Base-by-base conservation (phyloP, 2,113 vertebrate genomes). In the Limnothrissa miodon region DNA sequence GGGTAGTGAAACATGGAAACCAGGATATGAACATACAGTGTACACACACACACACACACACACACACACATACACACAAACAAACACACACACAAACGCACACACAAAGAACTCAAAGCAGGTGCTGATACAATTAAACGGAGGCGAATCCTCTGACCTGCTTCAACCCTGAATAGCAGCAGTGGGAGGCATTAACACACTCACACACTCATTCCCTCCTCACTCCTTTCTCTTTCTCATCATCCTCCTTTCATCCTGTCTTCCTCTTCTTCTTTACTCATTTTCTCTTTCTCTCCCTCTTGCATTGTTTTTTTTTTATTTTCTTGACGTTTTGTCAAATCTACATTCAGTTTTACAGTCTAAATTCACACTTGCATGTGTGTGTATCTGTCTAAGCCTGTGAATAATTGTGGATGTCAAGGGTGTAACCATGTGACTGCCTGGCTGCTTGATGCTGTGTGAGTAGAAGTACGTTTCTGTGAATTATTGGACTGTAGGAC, bases 61-160 rank as follows among this genome's bases (percentile, higher is more conserved):
- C 53, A 23, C 53, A 23, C 53, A 56, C 53, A 56, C 53, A 56
- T 21, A 56, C 53, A 23, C 53, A 23, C 53, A 56, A 4, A 23
- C 25, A 62, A 6, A 25, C 53, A 59, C 53, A 25, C n/a, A 59
- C 19, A 21, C 21, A 59, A 1, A n/a, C 19, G n/a, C 25, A 36
- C 2, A 5, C 25, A 36, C 29, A 36, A 25, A 70, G 33, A 25
- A 66, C 62, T 33, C 62, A 66, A 25, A 25, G 23, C 25, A 25
- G n/a, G 59, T 66, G 59, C 59, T 66, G 8, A 36, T 70, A 36
- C 29, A 70, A 70, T 70, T 70, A 70, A 15, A 70, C 33, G 15
- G 62, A 29, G 62, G 62, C 36, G 62, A 70, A 70, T 70, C 33
- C 2, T 70, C 62, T 70, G 62, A 70, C 59, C 59, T 66, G 59